Percentiles rank a stretch among this genome's conserved stretches.
Evolutionary conservation across 2,113 vertebrate species (phyloP).

Genomic region (Salvelinus sp.): DNA sequence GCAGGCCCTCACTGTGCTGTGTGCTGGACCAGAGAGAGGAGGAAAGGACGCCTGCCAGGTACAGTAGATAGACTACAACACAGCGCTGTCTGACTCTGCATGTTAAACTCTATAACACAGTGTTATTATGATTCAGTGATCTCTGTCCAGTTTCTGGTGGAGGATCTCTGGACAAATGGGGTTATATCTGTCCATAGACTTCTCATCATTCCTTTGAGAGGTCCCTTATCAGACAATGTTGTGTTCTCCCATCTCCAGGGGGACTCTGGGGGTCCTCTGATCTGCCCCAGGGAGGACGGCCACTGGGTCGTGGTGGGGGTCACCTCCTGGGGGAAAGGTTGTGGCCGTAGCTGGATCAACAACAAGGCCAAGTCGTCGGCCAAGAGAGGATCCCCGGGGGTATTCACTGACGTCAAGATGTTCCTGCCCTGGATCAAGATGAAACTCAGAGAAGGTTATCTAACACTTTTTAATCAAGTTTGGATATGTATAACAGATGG

Average conservation of each 20-base stretch:
- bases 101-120: background rate
- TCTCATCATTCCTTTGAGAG: no score
- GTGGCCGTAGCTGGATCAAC: constrained; percentile 80
- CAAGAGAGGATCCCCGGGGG: constrained; percentile 80
- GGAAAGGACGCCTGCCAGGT: constrained; percentile 88
- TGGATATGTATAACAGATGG: background rate
- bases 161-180: background rate
- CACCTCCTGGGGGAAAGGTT: constrained; percentile 88
- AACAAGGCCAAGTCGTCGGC: constrained; percentile 63
- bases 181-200: background rate
- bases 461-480: background rate
- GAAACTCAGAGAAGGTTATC: constrained; percentile 53
- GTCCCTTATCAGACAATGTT: background rate
- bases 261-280: constrained; percentile 84
- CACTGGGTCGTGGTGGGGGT: constrained; percentile 80
- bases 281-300: constrained; percentile 73
- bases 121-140: background rate
- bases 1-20: constrained; percentile 73
- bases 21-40: constrained; percentile 84
- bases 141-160: background rate
- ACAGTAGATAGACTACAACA: background rate
- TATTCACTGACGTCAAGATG: constrained; percentile 80
- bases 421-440: constrained; percentile 81
- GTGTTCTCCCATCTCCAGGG: constrained; percentile 68
- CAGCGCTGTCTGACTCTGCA: background rate